Evolutionary conservation across 2,888 invertebrate species (phyloP), one percentile per base, ranked within the genome.

Genomic region (Netelia inedita): DNA sequence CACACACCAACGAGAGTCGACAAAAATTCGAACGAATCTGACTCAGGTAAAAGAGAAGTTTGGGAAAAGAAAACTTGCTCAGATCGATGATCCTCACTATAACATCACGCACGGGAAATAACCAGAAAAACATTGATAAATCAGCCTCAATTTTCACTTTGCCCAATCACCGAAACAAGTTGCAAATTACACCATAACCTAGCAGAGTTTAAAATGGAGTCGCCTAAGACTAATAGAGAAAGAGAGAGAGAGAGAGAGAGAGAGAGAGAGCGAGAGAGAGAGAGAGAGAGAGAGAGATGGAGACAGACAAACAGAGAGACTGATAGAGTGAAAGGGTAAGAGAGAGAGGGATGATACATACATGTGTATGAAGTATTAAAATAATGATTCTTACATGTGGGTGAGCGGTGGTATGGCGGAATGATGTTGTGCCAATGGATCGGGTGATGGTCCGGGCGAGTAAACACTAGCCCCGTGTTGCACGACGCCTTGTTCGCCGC

Each of bases 401-500:
- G 96, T 94, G 87, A 96, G 94, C 53, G 95, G 95, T 87, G 95
- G 95, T 82, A 92, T 91, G 76, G 89, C 85, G 10, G 92, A 88
- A 76, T 93, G 93, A 83, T 93, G 93, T 81, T 93, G 93, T 87
- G 94, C 94, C 89, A 95, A 92, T 76, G 96, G 95, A 88, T 96
- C 95, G 69, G 95, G 95, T 89, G 95, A 95, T 93, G 95, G 95
- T 94, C 95, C 95, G 88, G 96, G 95, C 91, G 96, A 96, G 94
- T 93, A 93, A 55, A 93, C 92, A 1, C 90, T 89, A 53, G 89
- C 88, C 5, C 89, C 88, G 95, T 95, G 95, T 95, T 96, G 95
- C 94, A 96, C 95, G 93, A 95, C 95, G 93, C 95, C 95, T 89
- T 95, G 95, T 94, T 95, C 95, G 88, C 95, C 95, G 92, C 96